A percentile compares a stretch with the other conserved stretches of the same genome.
phyloP scores from a whole-genome alignment of 2,113 vertebrate genomes.

The Psittacula cyanocephala region DNA sequence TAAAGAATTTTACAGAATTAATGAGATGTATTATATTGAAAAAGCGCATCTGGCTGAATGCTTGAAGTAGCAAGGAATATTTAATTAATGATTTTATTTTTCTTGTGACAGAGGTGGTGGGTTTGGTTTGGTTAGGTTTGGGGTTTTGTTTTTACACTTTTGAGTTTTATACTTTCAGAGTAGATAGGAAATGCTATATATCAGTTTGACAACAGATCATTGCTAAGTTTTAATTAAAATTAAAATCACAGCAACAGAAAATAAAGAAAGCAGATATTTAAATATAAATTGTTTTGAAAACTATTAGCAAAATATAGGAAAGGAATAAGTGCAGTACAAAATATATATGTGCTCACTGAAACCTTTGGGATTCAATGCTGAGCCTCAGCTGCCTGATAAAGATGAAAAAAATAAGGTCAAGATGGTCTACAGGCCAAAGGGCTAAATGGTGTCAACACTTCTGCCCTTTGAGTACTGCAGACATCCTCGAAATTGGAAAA shows the following conservation, averaged over 20 bases:
- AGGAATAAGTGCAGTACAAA: background rate
- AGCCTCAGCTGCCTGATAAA: background rate
- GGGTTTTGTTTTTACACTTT: background rate
- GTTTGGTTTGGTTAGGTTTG: background rate
- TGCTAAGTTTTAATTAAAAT: background rate
- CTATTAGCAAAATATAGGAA: background rate
- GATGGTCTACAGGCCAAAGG: background rate
- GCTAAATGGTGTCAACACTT: background rate
- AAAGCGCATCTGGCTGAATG: background rate
- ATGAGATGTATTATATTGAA: background rate
- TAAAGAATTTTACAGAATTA: background rate
- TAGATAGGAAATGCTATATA: background rate
- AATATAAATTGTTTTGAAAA: background rate
- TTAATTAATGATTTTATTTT: background rate
- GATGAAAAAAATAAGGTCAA: background rate
- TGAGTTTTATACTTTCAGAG: background rate
- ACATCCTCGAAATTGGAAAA: background rate
- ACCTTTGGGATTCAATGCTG: background rate
- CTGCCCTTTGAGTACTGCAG: background rate
- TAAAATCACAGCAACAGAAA: background rate
- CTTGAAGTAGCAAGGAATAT: background rate
- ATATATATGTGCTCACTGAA: background rate
- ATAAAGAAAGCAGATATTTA: background rate
- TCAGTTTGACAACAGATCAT: background rate
- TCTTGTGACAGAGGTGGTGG: background rate